Conservation (phyloP, 2,113 vertebrate species). For the Sapayoa aenigma region DNA sequence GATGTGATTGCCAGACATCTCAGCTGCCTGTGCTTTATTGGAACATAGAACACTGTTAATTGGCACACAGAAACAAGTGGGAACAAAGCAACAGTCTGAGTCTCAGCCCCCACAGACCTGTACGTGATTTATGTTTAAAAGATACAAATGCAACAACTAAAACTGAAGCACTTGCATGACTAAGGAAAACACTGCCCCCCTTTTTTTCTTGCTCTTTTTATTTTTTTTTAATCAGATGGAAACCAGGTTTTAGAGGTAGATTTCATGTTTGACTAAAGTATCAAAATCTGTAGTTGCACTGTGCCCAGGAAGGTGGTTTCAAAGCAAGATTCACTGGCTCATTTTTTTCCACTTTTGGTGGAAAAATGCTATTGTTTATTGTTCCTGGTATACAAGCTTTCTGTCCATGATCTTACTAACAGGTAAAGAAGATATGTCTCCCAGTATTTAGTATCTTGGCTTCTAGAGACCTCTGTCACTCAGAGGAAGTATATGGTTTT, state of each 20-base stretch:
- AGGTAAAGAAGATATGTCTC: neutral
- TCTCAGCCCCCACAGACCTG: neutral
- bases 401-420: neutral
- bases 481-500: neutral
- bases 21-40: neutral
- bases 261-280: neutral
- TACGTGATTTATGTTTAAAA: neutral
- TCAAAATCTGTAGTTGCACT: neutral
- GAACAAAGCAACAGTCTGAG: neutral
- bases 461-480: neutral
- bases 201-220: neutral
- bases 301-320: neutral
- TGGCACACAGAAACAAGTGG: neutral
- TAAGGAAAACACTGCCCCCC: accelerated
- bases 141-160: neutral
- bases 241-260: neutral
- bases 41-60: neutral
- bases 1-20: neutral
- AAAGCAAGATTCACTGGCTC: neutral
- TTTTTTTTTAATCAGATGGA: neutral
- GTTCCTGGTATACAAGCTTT: neutral
- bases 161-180: neutral
- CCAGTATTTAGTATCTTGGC: neutral
- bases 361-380: neutral
- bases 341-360: neutral